Evolutionary conservation across 2,113 vertebrate genomes (phyloP), one percentile per base, ranked within the genome.

Genomic region (Corynorhinus townsendii): DNA sequence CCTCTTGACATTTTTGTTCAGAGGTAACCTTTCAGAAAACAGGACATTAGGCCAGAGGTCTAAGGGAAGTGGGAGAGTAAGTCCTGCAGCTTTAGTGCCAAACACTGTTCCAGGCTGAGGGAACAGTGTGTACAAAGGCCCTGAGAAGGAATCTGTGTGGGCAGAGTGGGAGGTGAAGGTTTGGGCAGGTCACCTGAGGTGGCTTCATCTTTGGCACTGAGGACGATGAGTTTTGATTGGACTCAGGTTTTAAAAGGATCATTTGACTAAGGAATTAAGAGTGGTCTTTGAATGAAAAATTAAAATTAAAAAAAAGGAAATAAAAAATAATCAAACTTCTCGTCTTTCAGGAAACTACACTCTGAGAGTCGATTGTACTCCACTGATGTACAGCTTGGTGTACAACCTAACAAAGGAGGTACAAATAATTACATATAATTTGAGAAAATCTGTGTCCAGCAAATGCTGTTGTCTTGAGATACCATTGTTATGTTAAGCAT

Each of bases 351-450:
- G 99, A 68, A 99, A 99, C 98, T 99, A 99, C 97, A 99, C 99
- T 0, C 97, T 99, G 91, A 98, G 99, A 96, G 98, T 99, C 30
- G 99, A 99, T 96, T 99, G 99, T 96, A 99, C 99, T 8, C 99
- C 99, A 0, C 98, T 99, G 87, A 98, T 99, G 93, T 98, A 99
- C 96, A 98, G 98, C 6, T 95, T 99, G 82, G 99, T 99, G 43
- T 99, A 99, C 69, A 98, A 98, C 91, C 87, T 99, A 95, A 99
- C 99, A 24, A 99, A 99, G 98, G 98, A 99, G 99, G 99, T 99
- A 98, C 97, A 94, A 62, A 59, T 40, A 86, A 88, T 56, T 24
- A 54, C 11, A 79, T n/a, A 15, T 14, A 30, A 86, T 88, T n/a
- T 85, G 71, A 49, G 75, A 40, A 83, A 56, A n/a, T 54, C 40